phyloP scores from a whole-genome alignment of 1,140 invertebrate genomes.

The Monochamus saltuarius region DNA sequence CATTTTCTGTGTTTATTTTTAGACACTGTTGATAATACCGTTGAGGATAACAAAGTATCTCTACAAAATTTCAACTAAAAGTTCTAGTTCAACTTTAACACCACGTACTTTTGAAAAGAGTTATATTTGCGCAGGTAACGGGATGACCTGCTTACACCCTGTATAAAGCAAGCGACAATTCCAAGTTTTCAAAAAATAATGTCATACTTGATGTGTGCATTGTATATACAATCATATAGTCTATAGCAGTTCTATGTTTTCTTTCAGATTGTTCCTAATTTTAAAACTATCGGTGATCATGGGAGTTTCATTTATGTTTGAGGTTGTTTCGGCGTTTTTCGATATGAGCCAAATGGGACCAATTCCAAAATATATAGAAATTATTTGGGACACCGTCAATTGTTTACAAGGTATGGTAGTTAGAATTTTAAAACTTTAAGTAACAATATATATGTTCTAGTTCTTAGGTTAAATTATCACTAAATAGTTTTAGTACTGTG shows the following conservation, averaged over 20 bases:
- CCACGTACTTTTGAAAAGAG: no score
- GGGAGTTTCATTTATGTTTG: constrained; percentile 32
- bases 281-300: constrained; percentile 33
- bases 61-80: no score
- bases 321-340: constrained; percentile 28
- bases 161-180: no score
- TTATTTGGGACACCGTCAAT: constrained; percentile 30
- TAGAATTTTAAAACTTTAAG: not conserved
- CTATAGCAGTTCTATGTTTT: constrained; percentile 1
- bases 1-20: no score
- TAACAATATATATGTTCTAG: not conserved
- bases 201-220: no score
- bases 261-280: constrained; percentile 30
- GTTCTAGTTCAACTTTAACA: no score
- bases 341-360: constrained; percentile 19
- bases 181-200: no score
- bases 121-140: no score
- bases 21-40: no score
- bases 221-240: no score
- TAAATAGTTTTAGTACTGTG: not conserved
- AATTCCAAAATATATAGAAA: constrained; percentile 28
- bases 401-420: constrained; percentile 29
- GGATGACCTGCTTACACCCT: no score
- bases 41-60: no score
- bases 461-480: not conserved